Evolutionary conservation across 2,113 vertebrate genomes (phyloP).

Genomic region (Ammodytes marinus): DNA sequence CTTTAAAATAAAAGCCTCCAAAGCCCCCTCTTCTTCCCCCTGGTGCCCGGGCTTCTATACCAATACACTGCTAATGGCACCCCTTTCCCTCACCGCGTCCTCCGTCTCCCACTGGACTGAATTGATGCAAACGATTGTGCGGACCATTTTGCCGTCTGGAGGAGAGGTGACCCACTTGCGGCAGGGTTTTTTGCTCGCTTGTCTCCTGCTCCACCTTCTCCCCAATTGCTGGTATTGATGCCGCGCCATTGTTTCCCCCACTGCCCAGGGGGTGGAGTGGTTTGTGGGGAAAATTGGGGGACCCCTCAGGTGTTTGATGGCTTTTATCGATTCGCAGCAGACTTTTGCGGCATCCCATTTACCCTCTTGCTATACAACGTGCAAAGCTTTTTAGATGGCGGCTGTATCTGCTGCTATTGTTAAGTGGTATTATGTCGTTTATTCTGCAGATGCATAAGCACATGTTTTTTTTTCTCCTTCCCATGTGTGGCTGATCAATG

Average conservation of each 20-base stretch:
- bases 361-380: constrained; percentile 43
- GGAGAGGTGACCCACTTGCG: constrained; percentile 75
- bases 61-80: constrained; percentile 68
- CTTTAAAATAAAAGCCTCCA: constrained; percentile 68
- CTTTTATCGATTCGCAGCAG: constrained; percentile 83
- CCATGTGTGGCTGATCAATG: constrained; percentile 45
- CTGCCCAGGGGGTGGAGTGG: constrained; percentile 81
- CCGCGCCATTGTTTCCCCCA: constrained; percentile 77
- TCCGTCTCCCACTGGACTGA: constrained; percentile 79
- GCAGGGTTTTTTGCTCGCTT: constrained; percentile 47
- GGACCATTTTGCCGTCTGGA: constrained; percentile 78
- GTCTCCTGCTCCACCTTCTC: constrained; percentile 65
- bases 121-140: constrained; percentile 82
- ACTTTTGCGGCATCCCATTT: constrained; percentile 66
- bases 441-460: constrained; percentile 43
- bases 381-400: constrained; percentile 63
- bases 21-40: constrained; percentile 48
- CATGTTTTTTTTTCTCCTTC: constrained; percentile 1
- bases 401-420: constrained; percentile 59
- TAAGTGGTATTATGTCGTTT: constrained; percentile 55
- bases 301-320: constrained; percentile 82
- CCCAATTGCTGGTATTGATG: constrained; percentile 86
- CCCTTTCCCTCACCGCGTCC: constrained; percentile 64
- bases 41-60: constrained; percentile 61
- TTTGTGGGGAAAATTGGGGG: constrained; percentile 82